Percentiles rank a stretch among this genome's conserved stretches.
Conservation (phyloP, 2,113 vertebrate species). For the Petromus typicus region DNA sequence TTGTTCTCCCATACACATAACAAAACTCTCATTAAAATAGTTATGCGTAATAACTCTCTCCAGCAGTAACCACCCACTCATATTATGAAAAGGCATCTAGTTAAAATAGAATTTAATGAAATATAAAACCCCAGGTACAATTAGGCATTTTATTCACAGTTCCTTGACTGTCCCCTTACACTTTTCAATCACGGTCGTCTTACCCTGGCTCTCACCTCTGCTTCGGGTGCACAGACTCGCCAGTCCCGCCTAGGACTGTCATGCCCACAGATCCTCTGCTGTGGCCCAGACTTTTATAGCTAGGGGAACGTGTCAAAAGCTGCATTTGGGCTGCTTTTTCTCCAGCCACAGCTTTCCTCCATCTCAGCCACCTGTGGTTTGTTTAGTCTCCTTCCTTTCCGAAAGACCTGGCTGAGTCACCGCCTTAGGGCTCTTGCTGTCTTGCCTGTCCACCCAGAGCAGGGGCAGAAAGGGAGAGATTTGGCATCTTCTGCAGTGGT, state of each 20-base stretch:
- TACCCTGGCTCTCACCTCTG: conserved; percentile 35
- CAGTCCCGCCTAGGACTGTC: not conserved
- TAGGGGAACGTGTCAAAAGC: conserved; percentile 37
- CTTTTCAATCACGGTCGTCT: not conserved
- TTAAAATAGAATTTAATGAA: conserved; percentile 70
- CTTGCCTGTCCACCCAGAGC: conserved; percentile 32
- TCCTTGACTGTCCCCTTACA: not conserved
- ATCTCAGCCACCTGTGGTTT: not conserved
- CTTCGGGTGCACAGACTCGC: conserved; percentile 4
- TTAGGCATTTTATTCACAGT: conserved; percentile 60
- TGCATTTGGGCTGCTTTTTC: not conserved
- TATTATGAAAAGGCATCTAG: conserved; percentile 19
- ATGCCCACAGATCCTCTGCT: not conserved
- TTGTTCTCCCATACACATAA: conserved; percentile 48
- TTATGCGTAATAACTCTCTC: conserved; percentile 64
- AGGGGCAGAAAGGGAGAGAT: not conserved
- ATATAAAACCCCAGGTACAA: conserved; percentile 69
- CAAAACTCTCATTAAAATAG: conserved; percentile 69
- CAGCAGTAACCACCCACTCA: conserved; percentile 47
- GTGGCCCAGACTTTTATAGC: conserved; percentile 34
- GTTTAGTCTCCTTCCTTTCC: conserved; percentile 43
- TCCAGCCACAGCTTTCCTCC: not conserved
- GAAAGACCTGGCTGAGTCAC: conserved; percentile 42
- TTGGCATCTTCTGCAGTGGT: not conserved
- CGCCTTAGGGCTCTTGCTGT: not conserved